Evolutionary conservation across 2,113 vertebrate species (phyloP).

Genomic region (Dipodomys spectabilis): DNA sequence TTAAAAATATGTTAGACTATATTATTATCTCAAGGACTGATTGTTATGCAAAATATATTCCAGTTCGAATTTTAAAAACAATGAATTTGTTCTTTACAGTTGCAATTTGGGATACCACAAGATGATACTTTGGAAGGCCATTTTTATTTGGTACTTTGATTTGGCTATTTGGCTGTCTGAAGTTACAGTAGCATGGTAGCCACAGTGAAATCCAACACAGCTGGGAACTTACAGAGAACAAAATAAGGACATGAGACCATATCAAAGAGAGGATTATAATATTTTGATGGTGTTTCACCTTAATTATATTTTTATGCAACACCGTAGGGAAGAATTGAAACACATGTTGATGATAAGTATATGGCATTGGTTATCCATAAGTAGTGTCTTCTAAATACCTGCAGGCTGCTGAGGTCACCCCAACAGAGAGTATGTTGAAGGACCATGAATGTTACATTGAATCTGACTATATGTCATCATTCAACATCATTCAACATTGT

Average conservation of each 20-base stretch:
- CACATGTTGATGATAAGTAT: neutral
- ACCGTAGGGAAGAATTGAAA: neutral
- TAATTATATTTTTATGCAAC: neutral
- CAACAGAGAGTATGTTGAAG: neutral
- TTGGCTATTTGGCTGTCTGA: neutral
- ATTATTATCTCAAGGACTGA: conserved; percentile 49
- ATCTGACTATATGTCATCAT: neutral
- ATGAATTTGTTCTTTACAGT: conserved; percentile 62
- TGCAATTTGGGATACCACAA: conserved; percentile 52
- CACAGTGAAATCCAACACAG: neutral
- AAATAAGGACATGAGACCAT: neutral
- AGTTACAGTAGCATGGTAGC: neutral
- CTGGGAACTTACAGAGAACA: neutral
- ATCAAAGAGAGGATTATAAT: neutral
- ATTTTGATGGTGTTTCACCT: neutral
- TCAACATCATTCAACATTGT: neutral
- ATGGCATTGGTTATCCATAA: neutral
- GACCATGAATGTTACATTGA: neutral
- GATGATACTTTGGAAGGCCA: conserved; percentile 29
- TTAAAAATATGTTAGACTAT: conserved; percentile 57
- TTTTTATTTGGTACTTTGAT: conserved; percentile 24
- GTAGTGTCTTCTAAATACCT: neutral
- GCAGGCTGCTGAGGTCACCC: neutral
- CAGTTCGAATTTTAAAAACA: conserved; percentile 68
- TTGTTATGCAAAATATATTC: conserved; percentile 58